These are phyloP conservation scores for Parotia lawesii DNA, from an alignment of 2,113 vertebrate species.

Conservation along the genomic window DNA sequence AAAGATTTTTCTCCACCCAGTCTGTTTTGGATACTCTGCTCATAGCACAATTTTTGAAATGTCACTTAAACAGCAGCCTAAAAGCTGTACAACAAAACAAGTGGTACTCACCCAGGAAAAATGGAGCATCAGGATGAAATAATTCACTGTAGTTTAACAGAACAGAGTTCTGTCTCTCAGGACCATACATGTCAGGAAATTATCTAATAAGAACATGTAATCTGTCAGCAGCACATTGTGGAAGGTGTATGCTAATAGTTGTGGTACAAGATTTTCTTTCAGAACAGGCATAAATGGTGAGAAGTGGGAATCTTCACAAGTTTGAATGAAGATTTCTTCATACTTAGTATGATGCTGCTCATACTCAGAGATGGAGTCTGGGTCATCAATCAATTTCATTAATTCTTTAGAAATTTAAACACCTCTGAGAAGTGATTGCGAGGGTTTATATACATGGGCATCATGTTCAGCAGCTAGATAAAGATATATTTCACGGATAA, in stretches of 20 bases:
- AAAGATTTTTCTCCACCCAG: background rate
- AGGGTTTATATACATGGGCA: background rate
- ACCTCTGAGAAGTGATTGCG: background rate
- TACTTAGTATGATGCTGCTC: background rate
- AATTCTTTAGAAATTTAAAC: background rate
- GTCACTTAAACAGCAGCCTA: accelerated
- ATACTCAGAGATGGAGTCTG: background rate
- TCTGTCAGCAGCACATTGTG: background rate
- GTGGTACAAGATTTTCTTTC: background rate
- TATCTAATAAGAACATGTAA: background rate
- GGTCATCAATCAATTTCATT: background rate
- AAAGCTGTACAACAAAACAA: background rate
- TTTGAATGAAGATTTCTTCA: background rate
- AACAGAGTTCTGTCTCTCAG: background rate
- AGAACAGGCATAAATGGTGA: background rate
- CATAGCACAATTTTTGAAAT: background rate
- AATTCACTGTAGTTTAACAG: background rate
- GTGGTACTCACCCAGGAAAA: background rate
- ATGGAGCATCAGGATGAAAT: background rate
- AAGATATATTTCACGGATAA: background rate
- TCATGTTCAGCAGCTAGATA: background rate
- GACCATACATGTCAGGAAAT: background rate
- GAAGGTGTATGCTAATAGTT: background rate
- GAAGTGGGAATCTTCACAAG: background rate
- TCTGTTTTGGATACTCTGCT: background rate